Conservation (phyloP, 2,113 vertebrate species). For the Marcusenius ussheri region DNA sequence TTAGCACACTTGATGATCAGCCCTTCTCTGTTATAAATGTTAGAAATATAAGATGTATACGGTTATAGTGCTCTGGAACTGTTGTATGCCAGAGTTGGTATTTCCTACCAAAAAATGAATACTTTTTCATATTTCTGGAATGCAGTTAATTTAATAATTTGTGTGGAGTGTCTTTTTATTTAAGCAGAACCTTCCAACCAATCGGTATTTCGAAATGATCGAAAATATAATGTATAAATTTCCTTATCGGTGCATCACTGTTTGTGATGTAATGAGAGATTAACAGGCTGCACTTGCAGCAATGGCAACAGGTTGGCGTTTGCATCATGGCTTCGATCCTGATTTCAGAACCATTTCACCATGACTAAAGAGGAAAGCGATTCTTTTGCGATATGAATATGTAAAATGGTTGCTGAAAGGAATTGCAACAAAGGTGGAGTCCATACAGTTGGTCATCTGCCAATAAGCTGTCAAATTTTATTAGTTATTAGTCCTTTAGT, state of each 20-base stretch:
- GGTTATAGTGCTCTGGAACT: background rate
- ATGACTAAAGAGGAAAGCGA: background rate
- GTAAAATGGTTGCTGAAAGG: background rate
- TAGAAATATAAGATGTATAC: background rate
- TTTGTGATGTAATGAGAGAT: background rate
- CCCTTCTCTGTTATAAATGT: background rate
- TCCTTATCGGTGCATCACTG: background rate
- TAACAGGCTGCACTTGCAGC: background rate
- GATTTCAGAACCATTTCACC: background rate
- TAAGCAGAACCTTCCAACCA: background rate
- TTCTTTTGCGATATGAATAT: background rate
- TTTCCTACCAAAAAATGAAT: background rate
- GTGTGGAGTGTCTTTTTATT: background rate
- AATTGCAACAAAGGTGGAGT: background rate
- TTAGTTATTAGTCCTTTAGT: background rate
- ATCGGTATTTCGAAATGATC: background rate
- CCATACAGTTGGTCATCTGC: background rate
- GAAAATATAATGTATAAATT: background rate
- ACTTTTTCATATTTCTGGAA: background rate
- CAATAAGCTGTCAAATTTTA: background rate
- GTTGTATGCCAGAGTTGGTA: background rate
- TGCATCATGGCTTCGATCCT: background rate
- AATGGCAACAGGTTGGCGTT: background rate
- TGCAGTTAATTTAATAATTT: background rate
- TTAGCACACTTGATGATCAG: background rate